phyloP scores from a whole-genome alignment of 2,113 vertebrate species.

The Pelvicachromis taeniatus region DNA sequence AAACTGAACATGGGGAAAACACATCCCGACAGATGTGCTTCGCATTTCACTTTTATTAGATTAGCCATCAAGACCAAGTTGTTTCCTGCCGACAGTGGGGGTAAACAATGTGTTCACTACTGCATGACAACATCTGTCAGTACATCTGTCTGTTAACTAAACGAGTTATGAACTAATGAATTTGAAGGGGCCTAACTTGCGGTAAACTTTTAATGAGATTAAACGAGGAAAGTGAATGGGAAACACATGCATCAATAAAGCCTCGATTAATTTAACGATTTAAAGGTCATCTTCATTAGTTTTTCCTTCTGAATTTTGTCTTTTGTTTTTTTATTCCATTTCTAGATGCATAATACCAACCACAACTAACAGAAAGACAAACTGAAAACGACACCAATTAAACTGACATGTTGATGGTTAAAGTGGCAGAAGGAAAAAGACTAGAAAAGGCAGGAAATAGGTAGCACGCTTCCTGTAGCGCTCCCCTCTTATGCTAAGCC shows the following conservation, averaged over 20 bases:
- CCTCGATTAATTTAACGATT: neutral
- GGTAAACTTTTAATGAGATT: neutral
- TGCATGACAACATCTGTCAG: constrained; percentile 11
- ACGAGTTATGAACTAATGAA: neutral
- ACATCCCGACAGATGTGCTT: neutral
- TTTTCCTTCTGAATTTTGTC: neutral
- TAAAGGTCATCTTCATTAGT: neutral
- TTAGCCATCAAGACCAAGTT: constrained; percentile 26
- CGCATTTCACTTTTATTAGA: constrained; percentile 46
- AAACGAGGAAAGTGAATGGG: neutral
- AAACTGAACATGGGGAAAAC: neutral
- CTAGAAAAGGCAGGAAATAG: neutral
- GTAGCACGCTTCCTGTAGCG: neutral
- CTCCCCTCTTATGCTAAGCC: neutral
- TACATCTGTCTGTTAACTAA: neutral
- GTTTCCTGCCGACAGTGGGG: constrained; percentile 19
- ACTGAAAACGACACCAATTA: neutral
- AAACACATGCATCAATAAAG: constrained; percentile 19
- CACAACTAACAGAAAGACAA: neutral
- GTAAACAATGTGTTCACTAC: neutral
- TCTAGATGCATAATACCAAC: neutral
- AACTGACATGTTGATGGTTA: neutral
- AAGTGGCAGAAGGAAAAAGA: neutral
- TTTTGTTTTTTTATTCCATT: neutral
- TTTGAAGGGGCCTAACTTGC: neutral